Evolutionary conservation across 2,113 vertebrate species (phyloP).

Genomic region (Prunella himalayana): DNA sequence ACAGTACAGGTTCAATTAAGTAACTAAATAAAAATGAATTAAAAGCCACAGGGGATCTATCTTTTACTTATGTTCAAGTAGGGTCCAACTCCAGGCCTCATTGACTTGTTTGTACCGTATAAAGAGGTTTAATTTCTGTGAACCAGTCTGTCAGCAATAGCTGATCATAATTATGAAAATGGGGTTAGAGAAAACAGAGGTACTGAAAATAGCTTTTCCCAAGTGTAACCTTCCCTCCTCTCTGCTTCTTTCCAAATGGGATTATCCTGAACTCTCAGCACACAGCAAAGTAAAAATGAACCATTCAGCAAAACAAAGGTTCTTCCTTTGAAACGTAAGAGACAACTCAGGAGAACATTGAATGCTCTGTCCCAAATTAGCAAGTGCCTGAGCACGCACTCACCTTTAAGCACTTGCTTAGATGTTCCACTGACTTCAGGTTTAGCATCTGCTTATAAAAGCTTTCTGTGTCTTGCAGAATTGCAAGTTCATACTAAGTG

Average conservation of each 20-base stretch:
- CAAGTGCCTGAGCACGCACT: neutral
- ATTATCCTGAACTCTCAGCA: neutral
- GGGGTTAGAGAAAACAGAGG: neutral
- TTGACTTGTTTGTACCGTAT: neutral
- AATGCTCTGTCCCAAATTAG: neutral
- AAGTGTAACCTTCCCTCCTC: neutral
- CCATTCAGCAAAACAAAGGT: neutral
- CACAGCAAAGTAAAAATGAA: neutral
- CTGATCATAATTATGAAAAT: conserved; percentile 16
- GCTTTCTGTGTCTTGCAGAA: neutral
- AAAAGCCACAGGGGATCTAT: conserved; percentile 31
- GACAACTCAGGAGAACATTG: neutral
- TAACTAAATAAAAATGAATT: conserved; percentile 46
- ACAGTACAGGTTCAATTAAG: conserved; percentile 31
- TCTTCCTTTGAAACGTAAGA: neutral
- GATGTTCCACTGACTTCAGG: neutral
- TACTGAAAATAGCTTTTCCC: conserved; percentile 28
- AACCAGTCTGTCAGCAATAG: conserved; percentile 21
- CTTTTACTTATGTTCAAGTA: neutral
- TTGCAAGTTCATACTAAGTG: neutral
- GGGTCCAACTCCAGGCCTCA: neutral
- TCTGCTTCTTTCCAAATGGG: neutral
- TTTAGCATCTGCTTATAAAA: neutral
- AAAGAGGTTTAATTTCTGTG: conserved; percentile 14
- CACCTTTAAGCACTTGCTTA: neutral